These are phyloP conservation scores for Ophonus ardosiacus DNA, from an alignment of 2,888 invertebrate species.

Conservation along the genomic window DNA sequence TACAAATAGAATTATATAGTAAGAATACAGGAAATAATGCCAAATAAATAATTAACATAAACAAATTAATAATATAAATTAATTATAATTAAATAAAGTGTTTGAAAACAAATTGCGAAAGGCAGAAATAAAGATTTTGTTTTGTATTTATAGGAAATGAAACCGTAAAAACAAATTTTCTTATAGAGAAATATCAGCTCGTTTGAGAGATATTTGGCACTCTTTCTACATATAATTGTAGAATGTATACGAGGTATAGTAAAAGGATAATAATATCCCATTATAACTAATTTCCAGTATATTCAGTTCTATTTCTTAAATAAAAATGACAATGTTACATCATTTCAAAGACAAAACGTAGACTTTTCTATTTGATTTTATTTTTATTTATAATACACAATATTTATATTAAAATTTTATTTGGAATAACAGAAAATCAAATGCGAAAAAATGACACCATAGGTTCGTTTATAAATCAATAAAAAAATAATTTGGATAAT, in stretches of 20 bases:
- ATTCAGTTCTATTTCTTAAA: constrained; percentile 49
- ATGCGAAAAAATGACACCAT: constrained; percentile 1
- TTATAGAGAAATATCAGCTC: constrained; percentile 34
- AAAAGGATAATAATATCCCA: constrained; percentile 49
- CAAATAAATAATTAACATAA: constrained; percentile 56
- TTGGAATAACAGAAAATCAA: constrained; percentile 9
- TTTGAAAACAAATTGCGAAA: constrained; percentile 42
- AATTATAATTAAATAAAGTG: constrained; percentile 54
- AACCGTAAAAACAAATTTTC: constrained; percentile 28
- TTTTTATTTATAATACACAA: constrained; percentile 37
- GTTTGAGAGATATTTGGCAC: constrained; percentile 46
- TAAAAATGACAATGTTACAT: constrained; percentile 48
- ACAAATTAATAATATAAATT: constrained; percentile 52
- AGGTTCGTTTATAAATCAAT: neutral
- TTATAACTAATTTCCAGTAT: constrained; percentile 15
- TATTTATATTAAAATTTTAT: constrained; percentile 13
- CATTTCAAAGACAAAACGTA: constrained; percentile 20
- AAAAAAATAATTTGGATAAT: neutral
- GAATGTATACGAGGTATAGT: constrained; percentile 48
- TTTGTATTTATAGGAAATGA: constrained; percentile 29
- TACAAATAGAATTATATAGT: constrained; percentile 58
- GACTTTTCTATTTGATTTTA: constrained; percentile 9
- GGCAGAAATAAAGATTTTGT: constrained; percentile 11
- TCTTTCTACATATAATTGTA: constrained; percentile 36
- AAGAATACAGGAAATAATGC: constrained; percentile 52